Base-by-base conservation (phyloP, 2,113 vertebrate species). In the Scalopus aquaticus region DNA sequence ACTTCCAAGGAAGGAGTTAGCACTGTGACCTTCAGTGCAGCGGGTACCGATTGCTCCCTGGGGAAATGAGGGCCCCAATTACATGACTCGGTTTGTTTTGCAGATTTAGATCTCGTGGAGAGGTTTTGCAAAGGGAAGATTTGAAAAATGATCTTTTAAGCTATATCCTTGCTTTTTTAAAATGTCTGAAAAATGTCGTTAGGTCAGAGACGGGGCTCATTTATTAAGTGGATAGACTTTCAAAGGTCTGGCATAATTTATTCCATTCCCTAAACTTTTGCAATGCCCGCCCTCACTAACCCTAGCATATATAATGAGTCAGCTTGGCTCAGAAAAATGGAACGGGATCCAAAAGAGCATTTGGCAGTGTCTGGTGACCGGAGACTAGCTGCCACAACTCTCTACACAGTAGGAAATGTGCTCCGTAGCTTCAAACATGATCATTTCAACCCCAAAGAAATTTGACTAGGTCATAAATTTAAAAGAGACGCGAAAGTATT, bases 361-460 rank as follows among this genome's bases (percentile, higher is more conserved):
- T 78, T 72, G 79, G 42, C 20, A 83, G 3, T 35, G 39, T 86
- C 70, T 81, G 60, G 83, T 88, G 76, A 62, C 22, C 32, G 83
- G 60, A 54, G 67, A 90, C 19, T 65, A 90, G 76, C 54, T 74
- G 26, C 60, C 46, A 74, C 24, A 51, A 26, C 0, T 93, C 35
- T 86, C 5, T 64, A 3, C 58, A 15, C 1, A 84, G 42, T 73
- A 6, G 49, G 26, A 94, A 81, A 37, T 49, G 2, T 24, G n/a
- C 22, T 88, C 44, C 37, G 4, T 65, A 0, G 3, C 28, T 60
- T 90, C 2, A 26, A 49, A 54, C 80, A 73, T 32, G 28, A 80
- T 83, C 6, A 54, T n/a, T 78, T 32, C 16, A 62, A 28, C 87
- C 60, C 54, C 51, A 44, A 95, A 96, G 56, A 97, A 89, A 88